Percentiles rank a stretch among this genome's conserved stretches.
These are phyloP conservation scores for Diprion similis DNA, from an alignment of 1,140 invertebrate species.

Conservation along the genomic window DNA sequence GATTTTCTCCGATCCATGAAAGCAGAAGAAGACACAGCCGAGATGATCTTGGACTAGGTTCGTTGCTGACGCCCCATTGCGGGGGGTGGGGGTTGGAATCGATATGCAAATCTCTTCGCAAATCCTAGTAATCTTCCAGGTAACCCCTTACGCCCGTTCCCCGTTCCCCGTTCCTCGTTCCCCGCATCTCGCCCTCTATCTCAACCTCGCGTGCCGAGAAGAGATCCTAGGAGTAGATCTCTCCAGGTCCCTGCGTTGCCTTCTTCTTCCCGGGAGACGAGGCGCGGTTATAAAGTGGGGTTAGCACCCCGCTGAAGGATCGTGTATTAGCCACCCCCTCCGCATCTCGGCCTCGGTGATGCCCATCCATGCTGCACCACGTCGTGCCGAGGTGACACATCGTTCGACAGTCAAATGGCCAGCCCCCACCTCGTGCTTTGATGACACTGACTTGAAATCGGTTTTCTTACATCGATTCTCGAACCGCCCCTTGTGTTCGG, in stretches of 20 bases:
- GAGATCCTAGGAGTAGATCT: neutral
- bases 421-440: no score
- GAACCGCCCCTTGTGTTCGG: no score
- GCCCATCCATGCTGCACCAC: no score
- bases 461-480: no score
- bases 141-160: constrained; percentile 25
- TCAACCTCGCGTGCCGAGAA: constrained; percentile 25
- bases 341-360: no score
- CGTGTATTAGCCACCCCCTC: constrained; percentile 38
- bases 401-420: no score
- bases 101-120: constrained; percentile 60
- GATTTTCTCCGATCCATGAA: no score
- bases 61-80: no score
- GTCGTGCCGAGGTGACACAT: no score
- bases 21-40: no score
- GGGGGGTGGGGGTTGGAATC: constrained; percentile 38
- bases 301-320: constrained; percentile 55
- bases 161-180: constrained; percentile 12
- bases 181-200: constrained; percentile 10
- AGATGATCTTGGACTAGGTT: no score
- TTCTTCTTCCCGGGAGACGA: neutral
- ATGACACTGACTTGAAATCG: no score
- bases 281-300: constrained; percentile 55
- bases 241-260: neutral
- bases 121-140: constrained; percentile 59